Conservation (phyloP, 30 jellyfish, hydroid and myxozoan genomes). For the Chrysaora quinquecirrha region DNA sequence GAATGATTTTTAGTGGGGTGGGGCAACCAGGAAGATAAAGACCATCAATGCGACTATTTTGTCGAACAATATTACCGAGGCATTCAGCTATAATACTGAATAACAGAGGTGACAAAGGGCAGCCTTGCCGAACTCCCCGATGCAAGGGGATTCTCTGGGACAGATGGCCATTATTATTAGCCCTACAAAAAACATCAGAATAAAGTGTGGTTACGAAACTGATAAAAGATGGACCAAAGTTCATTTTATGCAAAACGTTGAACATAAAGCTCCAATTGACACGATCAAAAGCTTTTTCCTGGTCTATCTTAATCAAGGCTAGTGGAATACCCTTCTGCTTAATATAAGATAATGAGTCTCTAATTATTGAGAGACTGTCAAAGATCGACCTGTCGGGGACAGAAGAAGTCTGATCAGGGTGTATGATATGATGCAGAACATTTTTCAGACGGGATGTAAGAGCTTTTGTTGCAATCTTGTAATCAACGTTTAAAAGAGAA, state of each 20-base stretch:
- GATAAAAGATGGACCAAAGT: slow-evolving; percentile 7
- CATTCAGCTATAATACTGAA: no score
- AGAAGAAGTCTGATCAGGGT: slow-evolving; percentile 54
- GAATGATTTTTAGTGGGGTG: no score
- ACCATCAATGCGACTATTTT: no score
- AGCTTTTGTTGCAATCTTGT: no score
- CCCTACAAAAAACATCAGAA: not conserved
- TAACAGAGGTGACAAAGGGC: no score
- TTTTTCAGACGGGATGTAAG: no score
- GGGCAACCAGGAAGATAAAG: no score
- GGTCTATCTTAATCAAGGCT: no score
- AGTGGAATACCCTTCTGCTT: slow-evolving; percentile 7
- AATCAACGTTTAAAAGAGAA: slow-evolving; percentile 27
- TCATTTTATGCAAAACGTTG: slow-evolving; percentile 27
- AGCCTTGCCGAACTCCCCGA: no score
- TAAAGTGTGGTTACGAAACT: not conserved
- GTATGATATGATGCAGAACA: slow-evolving; percentile 4
- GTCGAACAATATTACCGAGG: no score
- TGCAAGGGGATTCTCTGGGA: not conserved
- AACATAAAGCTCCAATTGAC: slow-evolving; percentile 50
- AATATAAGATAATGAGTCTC: slow-evolving; percentile 24
- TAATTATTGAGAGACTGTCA: slow-evolving; percentile 14
- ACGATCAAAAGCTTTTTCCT: no score
- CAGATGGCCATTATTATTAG: slow-evolving; percentile 30
- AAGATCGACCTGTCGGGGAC: slow-evolving; percentile 64